Percentiles rank a stretch among this genome's conserved stretches.
Evolutionary conservation across 2,888 invertebrate genomes (phyloP).

Genomic region (Ophion costatus): DNA sequence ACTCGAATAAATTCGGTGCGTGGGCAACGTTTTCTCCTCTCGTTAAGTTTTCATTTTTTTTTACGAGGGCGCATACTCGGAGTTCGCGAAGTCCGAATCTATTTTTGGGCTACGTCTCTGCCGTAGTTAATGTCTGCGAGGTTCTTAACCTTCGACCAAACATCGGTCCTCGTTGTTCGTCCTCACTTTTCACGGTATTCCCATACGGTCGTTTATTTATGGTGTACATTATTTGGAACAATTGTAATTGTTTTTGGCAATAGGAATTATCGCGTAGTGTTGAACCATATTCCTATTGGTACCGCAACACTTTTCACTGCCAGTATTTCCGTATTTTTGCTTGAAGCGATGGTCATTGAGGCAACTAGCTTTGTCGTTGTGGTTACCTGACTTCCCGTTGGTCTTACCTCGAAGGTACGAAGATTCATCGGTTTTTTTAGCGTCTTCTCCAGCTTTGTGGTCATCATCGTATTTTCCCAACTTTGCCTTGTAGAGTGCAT

Average conservation of each 20-base stretch:
- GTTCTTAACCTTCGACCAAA: conserved; percentile 30
- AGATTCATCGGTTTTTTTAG: conserved; percentile 10
- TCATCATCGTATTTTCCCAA: conserved; percentile 66
- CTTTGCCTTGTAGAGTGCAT: conserved; percentile 62
- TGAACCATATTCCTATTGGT: conserved; percentile 35
- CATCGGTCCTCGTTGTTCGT: neutral
- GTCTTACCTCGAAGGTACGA: neutral
- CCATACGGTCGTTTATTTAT: neutral
- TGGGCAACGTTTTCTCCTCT: conserved; percentile 23
- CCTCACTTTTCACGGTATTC: neutral
- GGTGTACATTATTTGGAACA: neutral
- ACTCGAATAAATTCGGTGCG: conserved; percentile 35
- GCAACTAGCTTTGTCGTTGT: neutral
- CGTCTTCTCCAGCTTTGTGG: neutral
- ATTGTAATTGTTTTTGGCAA: neutral
- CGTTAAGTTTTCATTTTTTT: neutral
- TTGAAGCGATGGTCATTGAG: neutral
- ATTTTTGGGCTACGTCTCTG: conserved; percentile 49
- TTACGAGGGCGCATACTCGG: neutral
- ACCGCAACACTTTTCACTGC: conserved; percentile 6
- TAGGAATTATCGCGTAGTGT: conserved; percentile 52
- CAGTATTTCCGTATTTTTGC: neutral
- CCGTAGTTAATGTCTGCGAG: conserved; percentile 36
- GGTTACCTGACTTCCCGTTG: conserved; percentile 12
- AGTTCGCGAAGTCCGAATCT: conserved; percentile 33